Conservation (phyloP, 1,140 invertebrate genomes). For the Lordiphosa clarofinis region DNA sequence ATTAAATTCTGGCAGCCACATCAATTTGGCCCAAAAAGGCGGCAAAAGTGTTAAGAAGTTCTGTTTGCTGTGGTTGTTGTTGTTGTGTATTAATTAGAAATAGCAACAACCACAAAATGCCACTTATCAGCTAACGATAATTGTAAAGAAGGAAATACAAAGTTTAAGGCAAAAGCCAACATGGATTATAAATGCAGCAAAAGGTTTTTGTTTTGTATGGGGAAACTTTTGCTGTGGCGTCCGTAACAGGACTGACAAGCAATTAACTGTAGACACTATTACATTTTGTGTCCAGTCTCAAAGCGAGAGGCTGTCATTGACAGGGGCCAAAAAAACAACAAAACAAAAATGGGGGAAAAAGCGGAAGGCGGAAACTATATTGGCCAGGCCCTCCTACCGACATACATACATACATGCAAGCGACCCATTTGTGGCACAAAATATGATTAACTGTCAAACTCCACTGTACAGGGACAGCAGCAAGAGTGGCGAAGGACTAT, state of each 20-base stretch:
- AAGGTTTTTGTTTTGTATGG: too few relatives aligned
- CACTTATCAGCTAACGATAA: constrained; percentile 36
- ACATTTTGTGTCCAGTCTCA: too few relatives aligned
- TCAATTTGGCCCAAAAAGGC: constrained; percentile 18
- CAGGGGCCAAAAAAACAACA: too few relatives aligned
- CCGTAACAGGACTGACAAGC: too few relatives aligned
- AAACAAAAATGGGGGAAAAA: too few relatives aligned
- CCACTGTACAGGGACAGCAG: background rate
- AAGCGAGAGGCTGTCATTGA: too few relatives aligned
- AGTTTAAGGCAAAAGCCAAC: background rate
- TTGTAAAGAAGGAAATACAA: constrained; percentile 9
- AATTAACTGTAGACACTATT: too few relatives aligned
- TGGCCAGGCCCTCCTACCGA: too few relatives aligned
- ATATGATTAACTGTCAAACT: constrained; percentile 43
- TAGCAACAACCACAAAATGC: constrained; percentile 5
- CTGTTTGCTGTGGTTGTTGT: background rate
- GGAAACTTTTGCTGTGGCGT: too few relatives aligned
- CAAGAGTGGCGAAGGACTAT: background rate
- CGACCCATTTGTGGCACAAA: constrained; percentile 5
- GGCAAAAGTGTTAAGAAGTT: constrained; percentile 47
- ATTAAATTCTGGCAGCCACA: constrained; percentile 35
- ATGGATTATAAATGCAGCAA: too few relatives aligned
- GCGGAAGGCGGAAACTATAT: too few relatives aligned
- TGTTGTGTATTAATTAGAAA: constrained; percentile 47
- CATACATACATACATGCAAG: too few relatives aligned